Percentiles rank a stretch among this genome's conserved stretches.
Evolutionary conservation across 2,888 invertebrate species (phyloP).

Genomic region (Drosophila falleni): DNA sequence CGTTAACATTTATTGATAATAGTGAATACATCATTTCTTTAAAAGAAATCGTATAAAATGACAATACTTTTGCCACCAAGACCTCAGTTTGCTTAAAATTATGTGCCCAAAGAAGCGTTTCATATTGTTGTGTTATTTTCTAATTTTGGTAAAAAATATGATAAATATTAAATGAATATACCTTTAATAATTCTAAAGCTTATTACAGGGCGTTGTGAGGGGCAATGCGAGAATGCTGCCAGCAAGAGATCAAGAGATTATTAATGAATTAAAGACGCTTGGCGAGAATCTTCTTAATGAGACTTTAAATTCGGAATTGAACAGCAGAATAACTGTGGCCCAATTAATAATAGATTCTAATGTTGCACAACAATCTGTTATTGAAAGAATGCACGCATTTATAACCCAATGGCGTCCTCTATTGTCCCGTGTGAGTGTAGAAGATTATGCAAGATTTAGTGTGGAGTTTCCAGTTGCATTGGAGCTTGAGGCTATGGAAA

Average conservation of each 20-base stretch:
- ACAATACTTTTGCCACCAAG: background rate
- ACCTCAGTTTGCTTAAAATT: constrained; percentile 11
- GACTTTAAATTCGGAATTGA: constrained; percentile 14
- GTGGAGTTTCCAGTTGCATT: constrained; percentile 8
- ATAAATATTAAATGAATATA: background rate
- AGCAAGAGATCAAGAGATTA: background rate
- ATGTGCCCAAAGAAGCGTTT: constrained; percentile 1
- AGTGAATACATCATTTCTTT: background rate
- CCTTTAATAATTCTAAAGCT: background rate
- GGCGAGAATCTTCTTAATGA: constrained; percentile 6
- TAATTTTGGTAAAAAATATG: constrained; percentile 1
- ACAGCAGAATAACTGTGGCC: constrained; percentile 11
- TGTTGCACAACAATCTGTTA: constrained; percentile 1
- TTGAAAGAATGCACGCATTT: constrained; percentile 6
- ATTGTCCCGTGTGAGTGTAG: background rate
- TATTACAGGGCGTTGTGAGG: background rate
- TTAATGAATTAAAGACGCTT: constrained; percentile 6
- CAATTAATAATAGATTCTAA: constrained; percentile 15
- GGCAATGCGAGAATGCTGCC: background rate
- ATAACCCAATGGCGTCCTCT: constrained; percentile 6
- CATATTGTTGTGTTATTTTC: constrained; percentile 3
- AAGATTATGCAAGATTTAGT: constrained; percentile 12
- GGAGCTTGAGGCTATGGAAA: background rate
- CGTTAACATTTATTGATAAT: background rate
- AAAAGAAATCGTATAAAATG: constrained; percentile 1